Evolutionary conservation across 1,140 invertebrate species (phyloP).

Genomic region (Cyclina sinensis): DNA sequence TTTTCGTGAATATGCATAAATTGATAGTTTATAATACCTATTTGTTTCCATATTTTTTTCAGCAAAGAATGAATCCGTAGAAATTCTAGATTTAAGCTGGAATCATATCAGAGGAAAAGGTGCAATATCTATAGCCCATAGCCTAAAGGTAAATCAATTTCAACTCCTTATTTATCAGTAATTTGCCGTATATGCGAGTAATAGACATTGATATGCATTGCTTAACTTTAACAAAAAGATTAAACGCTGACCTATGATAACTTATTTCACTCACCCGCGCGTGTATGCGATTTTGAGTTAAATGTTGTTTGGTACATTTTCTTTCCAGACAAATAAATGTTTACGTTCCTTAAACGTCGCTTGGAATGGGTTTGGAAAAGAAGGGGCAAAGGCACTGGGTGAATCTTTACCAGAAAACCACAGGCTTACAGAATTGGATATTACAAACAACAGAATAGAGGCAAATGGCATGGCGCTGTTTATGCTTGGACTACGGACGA

Average conservation of each 20-base stretch:
- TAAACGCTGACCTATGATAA: too few relatives aligned
- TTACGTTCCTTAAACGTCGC: conserved; percentile 72
- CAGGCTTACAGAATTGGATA: conserved; percentile 74
- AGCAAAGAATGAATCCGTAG: conserved; percentile 68
- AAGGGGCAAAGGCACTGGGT: conserved; percentile 73
- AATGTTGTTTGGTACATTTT: too few relatives aligned
- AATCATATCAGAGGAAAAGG: conserved; percentile 75
- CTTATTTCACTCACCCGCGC: too few relatives aligned
- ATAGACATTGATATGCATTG: too few relatives aligned
- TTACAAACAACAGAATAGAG: conserved; percentile 78
- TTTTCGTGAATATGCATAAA: too few relatives aligned
- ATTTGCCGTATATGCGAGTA: too few relatives aligned
- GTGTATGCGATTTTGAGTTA: too few relatives aligned
- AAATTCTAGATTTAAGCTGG: conserved; percentile 76
- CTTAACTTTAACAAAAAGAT: too few relatives aligned
- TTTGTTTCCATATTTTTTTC: conserved; percentile 48
- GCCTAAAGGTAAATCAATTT: conserved; percentile 72
- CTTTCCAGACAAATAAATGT: conserved; percentile 70
- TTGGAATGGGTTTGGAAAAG: conserved; percentile 79
- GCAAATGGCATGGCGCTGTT: conserved; percentile 64
- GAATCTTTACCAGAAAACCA: conserved; percentile 71
- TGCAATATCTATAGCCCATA: conserved; percentile 74
- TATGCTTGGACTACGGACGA: conserved; percentile 66
- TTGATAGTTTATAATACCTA: too few relatives aligned
- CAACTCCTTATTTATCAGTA: too few relatives aligned